Conservation (phyloP, 2,888 invertebrate genomes). For the Leptinotarsa juncta region DNA sequence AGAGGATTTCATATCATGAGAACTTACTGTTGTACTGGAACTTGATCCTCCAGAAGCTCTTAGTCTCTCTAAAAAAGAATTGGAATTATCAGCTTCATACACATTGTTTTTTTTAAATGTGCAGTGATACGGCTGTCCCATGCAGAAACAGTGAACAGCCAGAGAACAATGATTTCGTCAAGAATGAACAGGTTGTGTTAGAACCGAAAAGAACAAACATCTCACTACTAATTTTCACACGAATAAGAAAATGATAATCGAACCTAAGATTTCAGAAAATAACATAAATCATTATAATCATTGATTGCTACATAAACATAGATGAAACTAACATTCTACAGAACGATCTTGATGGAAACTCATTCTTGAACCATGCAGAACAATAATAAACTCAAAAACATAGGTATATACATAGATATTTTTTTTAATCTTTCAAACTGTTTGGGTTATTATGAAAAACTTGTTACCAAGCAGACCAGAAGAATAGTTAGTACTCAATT, state of each 20-base stretch:
- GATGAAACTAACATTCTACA: neutral
- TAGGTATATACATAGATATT: neutral
- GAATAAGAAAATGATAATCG: neutral
- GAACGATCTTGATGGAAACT: neutral
- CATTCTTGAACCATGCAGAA: conserved; percentile 11
- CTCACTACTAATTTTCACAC: neutral
- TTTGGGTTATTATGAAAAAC: neutral
- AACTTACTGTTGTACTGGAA: conserved; percentile 67
- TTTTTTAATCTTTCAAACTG: neutral
- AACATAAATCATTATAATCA: neutral
- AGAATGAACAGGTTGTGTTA: neutral
- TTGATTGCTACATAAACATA: neutral
- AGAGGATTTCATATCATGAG: neutral
- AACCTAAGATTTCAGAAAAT: neutral
- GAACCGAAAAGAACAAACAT: neutral
- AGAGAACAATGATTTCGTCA: conserved; percentile 6
- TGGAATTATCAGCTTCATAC: conserved; percentile 21
- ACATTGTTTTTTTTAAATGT: neutral
- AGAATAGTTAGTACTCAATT: conserved; percentile 4
- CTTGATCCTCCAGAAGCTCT: conserved; percentile 70
- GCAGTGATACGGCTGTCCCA: neutral
- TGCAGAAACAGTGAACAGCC: conserved; percentile 3
- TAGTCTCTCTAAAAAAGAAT: conserved; percentile 69
- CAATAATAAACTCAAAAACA: neutral
- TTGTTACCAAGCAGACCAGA: conserved; percentile 9